Evolutionary conservation across 2,888 invertebrate species (phyloP).

Genomic region (Meganola albula): DNA sequence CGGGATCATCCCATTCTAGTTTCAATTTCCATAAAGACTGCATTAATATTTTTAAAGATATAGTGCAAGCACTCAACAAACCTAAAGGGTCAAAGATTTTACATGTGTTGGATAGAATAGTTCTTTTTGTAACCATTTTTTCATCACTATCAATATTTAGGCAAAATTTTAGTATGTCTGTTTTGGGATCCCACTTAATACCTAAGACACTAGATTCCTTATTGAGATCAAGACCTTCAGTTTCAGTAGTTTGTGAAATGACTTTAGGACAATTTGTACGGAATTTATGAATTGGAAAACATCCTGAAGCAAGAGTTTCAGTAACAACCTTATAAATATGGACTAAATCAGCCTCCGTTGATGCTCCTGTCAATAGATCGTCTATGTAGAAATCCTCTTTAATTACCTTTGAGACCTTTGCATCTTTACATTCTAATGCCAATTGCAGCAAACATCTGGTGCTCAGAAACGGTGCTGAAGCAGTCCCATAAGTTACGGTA

Average conservation of each 20-base stretch:
- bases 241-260: constrained; percentile 3
- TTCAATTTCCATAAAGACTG: background rate
- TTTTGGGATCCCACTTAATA: constrained; percentile 12
- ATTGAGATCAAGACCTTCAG: constrained; percentile 2
- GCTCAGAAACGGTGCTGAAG: constrained; percentile 7
- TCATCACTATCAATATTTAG: background rate
- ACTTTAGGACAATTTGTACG: constrained; percentile 16
- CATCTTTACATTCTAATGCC: constrained; percentile 14
- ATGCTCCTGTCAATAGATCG: constrained; percentile 19
- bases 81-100: constrained; percentile 26
- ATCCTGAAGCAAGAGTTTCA: constrained; percentile 8
- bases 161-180: constrained; percentile 16
- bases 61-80: constrained; percentile 13
- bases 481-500: constrained; percentile 2
- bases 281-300: constrained; percentile 21
- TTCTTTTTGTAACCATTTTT: constrained; percentile 12
- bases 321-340: constrained; percentile 7
- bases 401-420: constrained; percentile 7
- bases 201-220: constrained; percentile 1
- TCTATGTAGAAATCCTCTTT: constrained; percentile 20
- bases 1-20: constrained; percentile 1
- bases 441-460: constrained; percentile 18
- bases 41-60: constrained; percentile 15
- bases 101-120: constrained; percentile 18
- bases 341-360: constrained; percentile 4